Evolutionary conservation across 1,140 invertebrate genomes (phyloP).

Genomic region (Macrotrachela quadricornifera): DNA sequence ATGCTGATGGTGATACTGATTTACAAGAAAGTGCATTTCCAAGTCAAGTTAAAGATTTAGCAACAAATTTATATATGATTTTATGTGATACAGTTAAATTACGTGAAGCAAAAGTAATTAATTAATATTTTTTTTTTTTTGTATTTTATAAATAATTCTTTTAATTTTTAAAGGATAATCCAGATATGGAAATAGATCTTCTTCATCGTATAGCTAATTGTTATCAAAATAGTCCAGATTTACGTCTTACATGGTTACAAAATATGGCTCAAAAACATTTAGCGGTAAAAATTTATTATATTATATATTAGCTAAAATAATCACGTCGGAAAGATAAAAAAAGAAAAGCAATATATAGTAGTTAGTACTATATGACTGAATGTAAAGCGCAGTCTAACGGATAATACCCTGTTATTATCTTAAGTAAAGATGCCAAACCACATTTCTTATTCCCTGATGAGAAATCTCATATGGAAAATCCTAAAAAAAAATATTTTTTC

Average conservation of each 20-base stretch:
- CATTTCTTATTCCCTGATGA: too few species aligned
- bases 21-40: constrained; percentile 68
- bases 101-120: constrained; percentile 44
- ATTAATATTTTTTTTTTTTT: too few species aligned
- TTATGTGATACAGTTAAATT: constrained; percentile 94
- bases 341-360: too few species aligned
- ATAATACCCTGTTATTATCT: neutral
- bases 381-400: neutral
- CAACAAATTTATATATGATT: constrained; percentile 95
- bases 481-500: too few species aligned
- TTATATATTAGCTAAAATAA: too few species aligned
- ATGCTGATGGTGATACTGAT: constrained; percentile 68
- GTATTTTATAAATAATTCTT: neutral
- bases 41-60: constrained; percentile 60
- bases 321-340: too few species aligned
- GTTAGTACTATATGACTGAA: too few species aligned
- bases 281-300: too few species aligned
- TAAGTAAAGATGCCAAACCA: neutral
- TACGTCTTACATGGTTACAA: constrained; percentile 78
- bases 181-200: constrained; percentile 85
- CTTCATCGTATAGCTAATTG: constrained; percentile 96
- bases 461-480: too few species aligned
- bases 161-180: constrained; percentile 56
- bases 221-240: constrained; percentile 87
- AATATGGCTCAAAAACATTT: constrained; percentile 87